Conservation (phyloP, 2,888 invertebrate species). For the Suillia variegata region DNA sequence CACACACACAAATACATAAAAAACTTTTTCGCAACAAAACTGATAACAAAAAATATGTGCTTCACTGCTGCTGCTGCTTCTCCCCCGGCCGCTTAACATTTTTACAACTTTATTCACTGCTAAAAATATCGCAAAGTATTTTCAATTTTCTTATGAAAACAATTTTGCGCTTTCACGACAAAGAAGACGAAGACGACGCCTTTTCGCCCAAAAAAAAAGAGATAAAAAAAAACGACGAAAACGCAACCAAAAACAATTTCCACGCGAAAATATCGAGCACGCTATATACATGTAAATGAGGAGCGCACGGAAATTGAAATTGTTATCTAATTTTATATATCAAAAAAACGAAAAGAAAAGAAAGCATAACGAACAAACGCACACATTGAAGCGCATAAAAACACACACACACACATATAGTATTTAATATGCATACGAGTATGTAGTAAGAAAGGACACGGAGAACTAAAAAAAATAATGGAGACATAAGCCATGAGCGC, state of each 20-base stretch:
- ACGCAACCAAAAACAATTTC: too few species aligned
- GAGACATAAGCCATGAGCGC: too few species aligned
- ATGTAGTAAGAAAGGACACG: neutral
- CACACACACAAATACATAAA: too few species aligned
- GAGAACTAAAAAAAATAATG: neutral
- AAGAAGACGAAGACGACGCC: neutral
- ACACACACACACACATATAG: neutral
- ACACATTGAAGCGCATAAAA: neutral
- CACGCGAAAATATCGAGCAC: too few species aligned
- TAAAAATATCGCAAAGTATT: conserved; percentile 3
- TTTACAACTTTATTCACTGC: neutral
- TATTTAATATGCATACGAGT: neutral
- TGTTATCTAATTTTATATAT: conserved; percentile 54
- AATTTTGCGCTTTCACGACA: conserved; percentile 13
- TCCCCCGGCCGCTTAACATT: too few species aligned
- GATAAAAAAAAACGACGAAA: too few species aligned
- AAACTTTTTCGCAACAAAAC: too few species aligned
- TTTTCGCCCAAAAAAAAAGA: neutral
- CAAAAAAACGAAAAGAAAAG: conserved; percentile 25
- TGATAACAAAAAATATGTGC: too few species aligned
- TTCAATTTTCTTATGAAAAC: conserved; percentile 28
- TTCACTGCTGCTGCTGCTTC: too few species aligned
- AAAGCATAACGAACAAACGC: too few species aligned
- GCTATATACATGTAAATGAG: conserved; percentile 57
- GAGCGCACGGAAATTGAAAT: conserved; percentile 57